Conservation (phyloP, 2,888 invertebrate genomes). For the Epinotia nisella region DNA sequence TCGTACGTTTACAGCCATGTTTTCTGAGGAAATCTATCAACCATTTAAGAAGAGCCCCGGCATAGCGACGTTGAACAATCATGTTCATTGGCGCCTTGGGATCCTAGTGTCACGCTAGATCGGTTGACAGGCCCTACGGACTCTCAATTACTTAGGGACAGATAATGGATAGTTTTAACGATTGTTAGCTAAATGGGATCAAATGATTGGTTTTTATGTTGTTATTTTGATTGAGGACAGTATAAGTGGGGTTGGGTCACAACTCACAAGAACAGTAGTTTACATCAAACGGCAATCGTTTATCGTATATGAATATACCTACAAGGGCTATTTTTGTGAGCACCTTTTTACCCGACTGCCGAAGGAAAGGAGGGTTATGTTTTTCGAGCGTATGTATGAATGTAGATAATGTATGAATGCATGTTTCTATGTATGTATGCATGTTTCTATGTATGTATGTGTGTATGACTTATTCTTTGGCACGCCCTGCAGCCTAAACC, state of each 20-base stretch:
- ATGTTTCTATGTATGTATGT: too few species aligned
- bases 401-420: too few species aligned
- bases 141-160: conserved; percentile 41
- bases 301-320: neutral
- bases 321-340: neutral
- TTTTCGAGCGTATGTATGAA: too few species aligned
- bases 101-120: conserved; percentile 32
- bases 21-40: conserved; percentile 28
- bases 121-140: conserved; percentile 39
- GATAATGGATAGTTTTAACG: conserved; percentile 44
- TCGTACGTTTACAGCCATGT: conserved; percentile 26
- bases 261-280: neutral
- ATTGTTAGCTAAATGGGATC: conserved; percentile 43
- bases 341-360: too few species aligned
- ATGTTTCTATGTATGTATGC: too few species aligned
- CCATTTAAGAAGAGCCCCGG: conserved; percentile 28
- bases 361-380: too few species aligned
- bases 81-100: conserved; percentile 23
- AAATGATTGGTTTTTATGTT: conserved; percentile 45
- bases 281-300: neutral
- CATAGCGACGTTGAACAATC: conserved; percentile 7
- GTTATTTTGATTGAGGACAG: conserved; percentile 37
- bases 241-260: conserved; percentile 4
- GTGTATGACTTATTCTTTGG: too few species aligned
- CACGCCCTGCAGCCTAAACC: too few species aligned